Conservation (phyloP, 2,113 vertebrate species). For the Scatophagus argus region DNA sequence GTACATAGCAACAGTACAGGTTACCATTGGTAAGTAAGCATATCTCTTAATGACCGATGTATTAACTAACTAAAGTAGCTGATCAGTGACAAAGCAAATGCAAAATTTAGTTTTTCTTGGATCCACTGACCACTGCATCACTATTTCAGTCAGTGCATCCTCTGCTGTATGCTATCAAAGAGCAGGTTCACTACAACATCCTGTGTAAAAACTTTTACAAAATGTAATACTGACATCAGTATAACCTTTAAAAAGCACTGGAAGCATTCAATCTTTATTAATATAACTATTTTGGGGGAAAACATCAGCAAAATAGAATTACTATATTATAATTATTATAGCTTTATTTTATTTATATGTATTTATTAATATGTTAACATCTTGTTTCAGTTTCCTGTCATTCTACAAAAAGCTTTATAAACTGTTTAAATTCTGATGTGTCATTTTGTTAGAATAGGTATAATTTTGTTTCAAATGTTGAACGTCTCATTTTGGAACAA, state of each 20-base stretch:
- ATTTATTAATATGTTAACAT: constrained; percentile 14
- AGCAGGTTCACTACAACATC: background rate
- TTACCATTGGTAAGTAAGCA: too few relatives aligned
- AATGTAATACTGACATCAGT: background rate
- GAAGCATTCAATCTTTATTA: background rate
- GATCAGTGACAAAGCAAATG: background rate
- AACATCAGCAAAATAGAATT: background rate
- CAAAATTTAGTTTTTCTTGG: background rate
- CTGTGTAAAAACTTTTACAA: background rate
- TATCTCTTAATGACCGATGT: background rate
- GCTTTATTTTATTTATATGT: too few relatives aligned
- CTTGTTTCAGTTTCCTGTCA: constrained; percentile 5
- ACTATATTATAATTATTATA: too few relatives aligned
- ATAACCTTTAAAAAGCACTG: background rate
- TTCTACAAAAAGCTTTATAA: constrained; percentile 32
- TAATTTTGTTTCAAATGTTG: constrained; percentile 55
- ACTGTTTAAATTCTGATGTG: constrained; percentile 33
- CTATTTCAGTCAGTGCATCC: background rate
- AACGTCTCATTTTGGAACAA: constrained; percentile 57
- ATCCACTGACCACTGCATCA: background rate
- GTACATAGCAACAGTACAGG: too few relatives aligned
- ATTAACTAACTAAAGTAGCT: background rate
- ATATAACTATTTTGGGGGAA: background rate
- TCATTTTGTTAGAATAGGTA: constrained; percentile 35
- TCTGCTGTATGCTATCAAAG: background rate